These are phyloP conservation scores for Silvanus unidentatus DNA, from an alignment of 2,888 invertebrate genomes.

Conservation along the genomic window DNA sequence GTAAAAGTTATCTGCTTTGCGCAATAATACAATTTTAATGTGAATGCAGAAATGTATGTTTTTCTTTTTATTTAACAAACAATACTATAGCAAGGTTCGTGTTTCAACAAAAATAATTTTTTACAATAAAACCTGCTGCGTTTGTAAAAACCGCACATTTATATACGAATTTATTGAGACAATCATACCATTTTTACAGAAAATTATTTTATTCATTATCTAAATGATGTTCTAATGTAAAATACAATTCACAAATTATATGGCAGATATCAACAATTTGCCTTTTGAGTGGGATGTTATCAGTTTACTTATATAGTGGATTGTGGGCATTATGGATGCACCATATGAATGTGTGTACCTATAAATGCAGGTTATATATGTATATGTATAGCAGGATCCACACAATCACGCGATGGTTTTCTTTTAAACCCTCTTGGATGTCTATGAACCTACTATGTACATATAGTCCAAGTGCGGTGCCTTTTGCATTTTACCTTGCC, in stretches of 20 bases:
- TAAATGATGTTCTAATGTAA: no score
- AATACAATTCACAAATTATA: no score
- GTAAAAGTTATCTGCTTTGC: slow-evolving; percentile 5
- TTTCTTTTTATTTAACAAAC: background rate
- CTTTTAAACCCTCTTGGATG: slow-evolving; percentile 5
- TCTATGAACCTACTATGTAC: background rate
- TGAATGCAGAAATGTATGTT: background rate
- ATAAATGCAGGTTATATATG: no score
- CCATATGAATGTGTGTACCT: background rate
- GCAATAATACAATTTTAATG: slow-evolving; percentile 5
- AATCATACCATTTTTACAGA: no score
- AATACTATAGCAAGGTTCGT: no score
- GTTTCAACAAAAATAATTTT: no score
- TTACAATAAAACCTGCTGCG: no score
- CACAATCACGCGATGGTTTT: slow-evolving; percentile 19
- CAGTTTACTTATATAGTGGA: slow-evolving; percentile 5
- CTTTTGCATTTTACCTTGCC: slow-evolving; percentile 23
- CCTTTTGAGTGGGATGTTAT: slow-evolving; percentile 10
- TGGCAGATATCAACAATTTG: slow-evolving; percentile 9
- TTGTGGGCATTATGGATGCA: background rate
- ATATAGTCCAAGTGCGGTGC: slow-evolving; percentile 16
- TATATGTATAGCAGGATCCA: background rate
- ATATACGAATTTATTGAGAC: no score
- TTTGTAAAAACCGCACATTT: no score
- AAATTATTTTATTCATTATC: no score